Evolutionary conservation across 2,888 invertebrate species (phyloP).

Genomic region (Hirudinaria manillensis): DNA sequence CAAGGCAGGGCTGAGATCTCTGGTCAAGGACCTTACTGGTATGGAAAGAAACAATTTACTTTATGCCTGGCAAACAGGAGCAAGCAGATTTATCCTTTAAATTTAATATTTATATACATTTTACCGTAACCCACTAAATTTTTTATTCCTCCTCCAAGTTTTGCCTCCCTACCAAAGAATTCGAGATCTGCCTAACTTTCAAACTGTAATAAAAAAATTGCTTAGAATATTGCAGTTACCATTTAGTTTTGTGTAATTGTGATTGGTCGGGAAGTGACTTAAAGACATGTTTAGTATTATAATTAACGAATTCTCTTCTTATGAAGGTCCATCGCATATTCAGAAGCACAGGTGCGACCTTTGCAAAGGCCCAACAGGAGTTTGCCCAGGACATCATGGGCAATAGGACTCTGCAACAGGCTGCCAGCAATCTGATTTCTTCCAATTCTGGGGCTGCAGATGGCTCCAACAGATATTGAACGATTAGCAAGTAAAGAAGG

Average conservation of each 20-base stretch:
- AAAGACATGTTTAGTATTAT: not conserved
- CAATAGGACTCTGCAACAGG: conserved; percentile 86
- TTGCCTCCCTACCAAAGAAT: too few species aligned
- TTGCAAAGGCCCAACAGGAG: conserved; percentile 95
- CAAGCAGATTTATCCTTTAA: too few species aligned
- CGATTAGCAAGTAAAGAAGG: not conserved
- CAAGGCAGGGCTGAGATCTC: too few species aligned
- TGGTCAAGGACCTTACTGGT: too few species aligned
- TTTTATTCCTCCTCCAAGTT: too few species aligned
- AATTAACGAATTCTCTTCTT: not conserved
- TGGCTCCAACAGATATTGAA: conserved; percentile 16
- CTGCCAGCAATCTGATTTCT: conserved; percentile 69
- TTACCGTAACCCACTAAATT: too few species aligned
- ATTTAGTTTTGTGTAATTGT: not conserved
- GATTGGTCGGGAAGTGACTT: not conserved
- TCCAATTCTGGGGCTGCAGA: not conserved
- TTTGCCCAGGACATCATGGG: conserved; percentile 89
- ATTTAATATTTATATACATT: too few species aligned
- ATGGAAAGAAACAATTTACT: too few species aligned
- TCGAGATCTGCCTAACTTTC: not conserved
- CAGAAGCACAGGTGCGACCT: conserved; percentile 87
- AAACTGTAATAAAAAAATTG: not conserved
- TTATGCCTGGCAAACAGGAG: too few species aligned
- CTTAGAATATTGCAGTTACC: not conserved
- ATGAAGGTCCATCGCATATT: conserved; percentile 90